A percentile compares a stretch with the other conserved stretches of the same genome.
Conservation (phyloP, 1,140 invertebrate species). For the Trichonephila clavata region DNA sequence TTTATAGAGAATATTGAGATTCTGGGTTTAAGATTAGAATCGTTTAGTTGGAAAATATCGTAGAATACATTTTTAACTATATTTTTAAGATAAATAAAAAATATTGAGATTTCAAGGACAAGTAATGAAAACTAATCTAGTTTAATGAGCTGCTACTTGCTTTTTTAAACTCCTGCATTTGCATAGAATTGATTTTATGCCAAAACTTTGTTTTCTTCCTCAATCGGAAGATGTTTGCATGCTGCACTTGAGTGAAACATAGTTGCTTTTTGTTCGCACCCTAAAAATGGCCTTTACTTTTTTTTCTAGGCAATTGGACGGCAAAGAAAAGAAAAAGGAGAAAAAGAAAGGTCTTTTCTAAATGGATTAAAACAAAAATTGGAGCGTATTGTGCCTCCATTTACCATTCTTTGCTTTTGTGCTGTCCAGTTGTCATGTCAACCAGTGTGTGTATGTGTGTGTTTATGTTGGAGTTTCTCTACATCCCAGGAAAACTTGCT, state of each 20-base stretch:
- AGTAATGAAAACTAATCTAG: no score
- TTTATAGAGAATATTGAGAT: no score
- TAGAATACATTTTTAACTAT: no score
- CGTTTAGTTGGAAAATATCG: no score
- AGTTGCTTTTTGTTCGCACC: conserved; percentile 62
- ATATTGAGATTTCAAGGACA: no score
- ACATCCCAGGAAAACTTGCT: conserved; percentile 56
- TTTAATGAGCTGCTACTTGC: not conserved
- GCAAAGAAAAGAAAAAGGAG: conserved; percentile 77
- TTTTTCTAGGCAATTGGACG: conserved; percentile 77
- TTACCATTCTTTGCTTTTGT: conserved; percentile 66
- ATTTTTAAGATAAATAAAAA: no score
- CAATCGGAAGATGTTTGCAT: not conserved
- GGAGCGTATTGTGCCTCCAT: conserved; percentile 39
- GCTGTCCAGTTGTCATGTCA: conserved; percentile 16
- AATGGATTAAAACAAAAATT: conserved; percentile 23
- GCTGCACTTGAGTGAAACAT: not conserved
- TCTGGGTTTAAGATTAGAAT: no score
- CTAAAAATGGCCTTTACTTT: conserved; percentile 63
- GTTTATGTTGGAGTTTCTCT: conserved; percentile 34
- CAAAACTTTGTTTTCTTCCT: not conserved
- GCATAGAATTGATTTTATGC: not conserved
- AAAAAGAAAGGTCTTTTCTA: conserved; percentile 77
- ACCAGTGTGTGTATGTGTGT: conserved; percentile 12
- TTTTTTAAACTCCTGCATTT: not conserved